Conservation (phyloP, 1,140 invertebrate genomes). For the Saxidomus purpurata region DNA sequence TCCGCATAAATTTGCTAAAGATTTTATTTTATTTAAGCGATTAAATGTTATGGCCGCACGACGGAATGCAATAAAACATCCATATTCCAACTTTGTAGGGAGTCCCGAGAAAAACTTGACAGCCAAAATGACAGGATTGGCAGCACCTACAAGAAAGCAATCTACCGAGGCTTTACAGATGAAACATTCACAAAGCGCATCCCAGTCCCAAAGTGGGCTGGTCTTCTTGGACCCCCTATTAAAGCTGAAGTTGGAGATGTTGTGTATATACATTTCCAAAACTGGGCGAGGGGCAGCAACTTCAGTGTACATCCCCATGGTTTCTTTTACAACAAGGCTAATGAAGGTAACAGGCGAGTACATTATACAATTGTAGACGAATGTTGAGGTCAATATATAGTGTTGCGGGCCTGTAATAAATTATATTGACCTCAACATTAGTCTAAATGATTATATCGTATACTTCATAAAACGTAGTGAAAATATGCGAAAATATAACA, state of each 20-base stretch:
- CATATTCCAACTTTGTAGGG: too few relatives aligned
- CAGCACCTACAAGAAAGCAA: conserved; percentile 59
- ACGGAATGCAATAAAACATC: too few relatives aligned
- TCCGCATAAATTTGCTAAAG: too few relatives aligned
- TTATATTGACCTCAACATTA: too few relatives aligned
- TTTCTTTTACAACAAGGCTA: conserved; percentile 66
- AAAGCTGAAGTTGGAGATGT: conserved; percentile 80
- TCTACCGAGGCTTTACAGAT: conserved; percentile 68
- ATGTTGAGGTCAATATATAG: too few relatives aligned
- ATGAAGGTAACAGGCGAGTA: conserved; percentile 78
- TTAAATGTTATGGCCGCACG: too few relatives aligned
- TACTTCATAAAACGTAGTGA: too few relatives aligned
- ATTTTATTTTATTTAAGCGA: too few relatives aligned
- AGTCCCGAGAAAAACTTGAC: not conserved
- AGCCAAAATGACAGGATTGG: conserved; percentile 47
- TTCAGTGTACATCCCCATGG: conserved; percentile 73
- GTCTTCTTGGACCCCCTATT: conserved; percentile 78
- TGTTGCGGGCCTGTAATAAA: too few relatives aligned
- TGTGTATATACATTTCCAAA: conserved; percentile 68
- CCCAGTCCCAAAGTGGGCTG: conserved; percentile 68
- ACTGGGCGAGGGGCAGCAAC: conserved; percentile 46
- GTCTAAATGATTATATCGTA: too few relatives aligned
- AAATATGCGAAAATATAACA: too few relatives aligned
- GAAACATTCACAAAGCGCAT: conserved; percentile 62
- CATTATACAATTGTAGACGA: too few relatives aligned